Evolutionary conservation across 2,888 invertebrate genomes (phyloP).

Genomic region (Onchidella celtica): DNA sequence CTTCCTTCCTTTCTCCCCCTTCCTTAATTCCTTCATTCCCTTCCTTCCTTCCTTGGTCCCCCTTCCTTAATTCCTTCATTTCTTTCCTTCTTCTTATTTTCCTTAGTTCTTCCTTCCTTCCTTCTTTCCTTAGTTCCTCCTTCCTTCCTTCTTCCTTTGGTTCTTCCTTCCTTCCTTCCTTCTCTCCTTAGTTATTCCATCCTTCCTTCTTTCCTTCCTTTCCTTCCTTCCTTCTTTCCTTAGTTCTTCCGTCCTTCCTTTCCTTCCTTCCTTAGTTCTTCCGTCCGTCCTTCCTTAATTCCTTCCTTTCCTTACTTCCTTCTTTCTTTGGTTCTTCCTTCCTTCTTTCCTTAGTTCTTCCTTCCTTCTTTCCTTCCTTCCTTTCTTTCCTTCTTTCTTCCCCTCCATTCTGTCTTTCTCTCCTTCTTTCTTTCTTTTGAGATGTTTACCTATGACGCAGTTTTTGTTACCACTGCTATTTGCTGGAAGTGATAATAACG

Average conservation of each 20-base stretch:
- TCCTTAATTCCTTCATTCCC: neutral
- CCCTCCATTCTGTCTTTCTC: neutral
- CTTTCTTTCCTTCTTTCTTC: conserved; percentile 2
- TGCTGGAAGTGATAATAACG: too few species aligned
- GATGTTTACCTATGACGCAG: too few species aligned
- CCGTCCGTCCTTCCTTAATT: neutral
- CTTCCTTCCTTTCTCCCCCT: neutral
- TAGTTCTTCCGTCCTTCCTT: neutral
- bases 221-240: neutral
- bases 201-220: neutral
- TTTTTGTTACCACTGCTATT: too few species aligned
- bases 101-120: neutral
- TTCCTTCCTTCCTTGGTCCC: neutral
- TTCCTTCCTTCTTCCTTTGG: conserved; percentile 14
- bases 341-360: neutral
- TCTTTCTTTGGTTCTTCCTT: neutral
- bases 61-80: neutral
- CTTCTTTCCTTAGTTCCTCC: neutral
- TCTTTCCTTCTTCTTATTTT: neutral
- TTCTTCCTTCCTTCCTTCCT: neutral
- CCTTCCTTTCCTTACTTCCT: neutral
- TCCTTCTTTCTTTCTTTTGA: neutral
- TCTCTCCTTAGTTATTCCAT: neutral
- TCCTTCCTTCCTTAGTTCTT: neutral
- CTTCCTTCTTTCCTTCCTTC: neutral